phyloP scores from a whole-genome alignment of 2,113 vertebrate genomes.

The Chloropsis cyanopogon region DNA sequence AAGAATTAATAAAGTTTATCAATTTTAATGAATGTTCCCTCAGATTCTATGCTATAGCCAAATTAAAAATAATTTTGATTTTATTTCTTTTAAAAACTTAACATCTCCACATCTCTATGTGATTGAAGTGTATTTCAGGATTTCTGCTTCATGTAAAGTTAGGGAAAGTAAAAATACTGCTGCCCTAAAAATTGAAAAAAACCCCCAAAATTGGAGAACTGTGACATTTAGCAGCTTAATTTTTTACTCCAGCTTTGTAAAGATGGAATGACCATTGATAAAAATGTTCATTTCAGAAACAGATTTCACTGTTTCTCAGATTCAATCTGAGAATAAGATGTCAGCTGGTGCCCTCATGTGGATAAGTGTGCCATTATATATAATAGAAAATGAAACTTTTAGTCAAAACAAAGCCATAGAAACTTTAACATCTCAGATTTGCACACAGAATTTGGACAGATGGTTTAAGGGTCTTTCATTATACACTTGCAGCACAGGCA shows the following conservation, averaged over 20 bases:
- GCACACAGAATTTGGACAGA: neutral
- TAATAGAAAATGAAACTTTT: neutral
- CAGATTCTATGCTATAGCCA: neutral
- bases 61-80: neutral
- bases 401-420: neutral
- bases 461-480: neutral
- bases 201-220: neutral
- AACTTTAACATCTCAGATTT: neutral
- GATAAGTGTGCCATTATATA: conserved; percentile 12
- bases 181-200: neutral
- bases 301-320: neutral
- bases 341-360: conserved; percentile 74
- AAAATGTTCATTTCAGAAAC: neutral
- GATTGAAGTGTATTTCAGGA: neutral
- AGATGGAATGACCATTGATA: neutral
- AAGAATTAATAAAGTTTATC: neutral
- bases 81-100: neutral
- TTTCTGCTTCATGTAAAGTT: neutral
- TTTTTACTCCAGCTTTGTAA: neutral
- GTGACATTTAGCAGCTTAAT: neutral
- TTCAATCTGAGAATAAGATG: conserved; percentile 42
- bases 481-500: neutral
- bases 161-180: neutral
- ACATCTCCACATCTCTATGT: neutral
- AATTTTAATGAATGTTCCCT: neutral